Percentiles rank a stretch among this genome's conserved stretches.
These are phyloP conservation scores for Cantharis rufa DNA, from an alignment of 2,888 invertebrate genomes.

Conservation along the genomic window DNA sequence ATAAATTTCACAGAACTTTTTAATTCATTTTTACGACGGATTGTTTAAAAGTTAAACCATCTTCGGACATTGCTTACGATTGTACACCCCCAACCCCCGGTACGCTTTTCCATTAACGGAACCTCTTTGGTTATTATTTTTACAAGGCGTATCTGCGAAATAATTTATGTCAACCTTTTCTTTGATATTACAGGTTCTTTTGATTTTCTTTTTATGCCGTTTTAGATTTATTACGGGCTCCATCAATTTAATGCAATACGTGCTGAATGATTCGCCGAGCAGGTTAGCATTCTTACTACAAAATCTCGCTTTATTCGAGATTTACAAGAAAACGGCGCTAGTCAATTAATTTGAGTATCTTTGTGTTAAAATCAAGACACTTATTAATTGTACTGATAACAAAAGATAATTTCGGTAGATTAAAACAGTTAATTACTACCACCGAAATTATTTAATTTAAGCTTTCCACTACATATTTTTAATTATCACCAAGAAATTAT, in stretches of 20 bases:
- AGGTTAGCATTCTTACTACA: slow-evolving; percentile 3
- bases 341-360: slow-evolving; percentile 6
- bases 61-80: background rate
- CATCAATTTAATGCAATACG: slow-evolving; percentile 5
- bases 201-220: background rate
- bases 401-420: background rate
- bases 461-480: background rate
- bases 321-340: slow-evolving; percentile 1
- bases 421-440: background rate
- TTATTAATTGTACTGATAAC: background rate
- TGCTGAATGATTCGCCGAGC: slow-evolving; percentile 7
- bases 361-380: background rate
- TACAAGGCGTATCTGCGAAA: background rate
- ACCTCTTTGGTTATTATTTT: background rate
- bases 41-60: background rate
- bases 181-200: background rate
- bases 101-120: background rate
- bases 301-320: background rate
- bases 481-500: background rate
- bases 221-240: background rate
- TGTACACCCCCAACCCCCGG: background rate
- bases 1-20: background rate
- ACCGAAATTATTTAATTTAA: background rate
- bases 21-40: background rate
- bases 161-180: background rate